A percentile compares a stretch with the other conserved stretches of the same genome.
Evolutionary conservation across 2,888 invertebrate species (phyloP).

Genomic region (Malthinus seriepunctatus): DNA sequence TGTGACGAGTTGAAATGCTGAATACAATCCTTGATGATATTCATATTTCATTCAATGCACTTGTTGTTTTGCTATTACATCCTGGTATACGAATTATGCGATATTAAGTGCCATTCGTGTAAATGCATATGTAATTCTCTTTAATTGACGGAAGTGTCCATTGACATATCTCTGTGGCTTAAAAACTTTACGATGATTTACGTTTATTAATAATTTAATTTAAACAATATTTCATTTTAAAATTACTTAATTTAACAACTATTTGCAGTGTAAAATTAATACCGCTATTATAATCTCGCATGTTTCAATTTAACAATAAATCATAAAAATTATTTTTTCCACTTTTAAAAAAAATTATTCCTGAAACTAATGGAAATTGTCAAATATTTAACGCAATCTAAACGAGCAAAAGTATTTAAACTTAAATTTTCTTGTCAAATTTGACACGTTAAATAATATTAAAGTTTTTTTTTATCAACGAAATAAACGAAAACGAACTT

Average conservation of each 20-base stretch:
- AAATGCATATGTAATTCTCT: neutral
- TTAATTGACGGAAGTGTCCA: slow-evolving; percentile 1
- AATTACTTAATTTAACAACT: too few species aligned
- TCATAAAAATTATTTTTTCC: too few species aligned
- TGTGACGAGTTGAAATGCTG: neutral
- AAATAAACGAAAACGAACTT: neutral
- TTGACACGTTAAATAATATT: slow-evolving; percentile 15
- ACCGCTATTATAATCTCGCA: too few species aligned
- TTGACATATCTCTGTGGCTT: too few species aligned
- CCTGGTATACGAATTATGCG: neutral
- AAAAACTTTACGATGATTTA: neutral
- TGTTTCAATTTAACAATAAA: too few species aligned
- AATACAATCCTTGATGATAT: slow-evolving; percentile 2
- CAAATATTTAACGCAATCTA: neutral
- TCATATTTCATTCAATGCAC: slow-evolving; percentile 2
- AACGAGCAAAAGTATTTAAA: neutral
- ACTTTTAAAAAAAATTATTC: too few species aligned
- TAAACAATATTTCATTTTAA: too few species aligned
- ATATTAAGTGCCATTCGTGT: neutral
- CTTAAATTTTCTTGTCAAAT: slow-evolving; percentile 16
- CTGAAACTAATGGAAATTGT: neutral
- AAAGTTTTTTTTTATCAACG: slow-evolving; percentile 6
- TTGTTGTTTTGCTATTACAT: neutral
- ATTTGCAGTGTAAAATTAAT: too few species aligned
- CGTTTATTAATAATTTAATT: neutral